Percentiles rank a stretch among this genome's conserved stretches.
Conservation (phyloP, 2,888 invertebrate genomes). For the Tipula helvola region DNA sequence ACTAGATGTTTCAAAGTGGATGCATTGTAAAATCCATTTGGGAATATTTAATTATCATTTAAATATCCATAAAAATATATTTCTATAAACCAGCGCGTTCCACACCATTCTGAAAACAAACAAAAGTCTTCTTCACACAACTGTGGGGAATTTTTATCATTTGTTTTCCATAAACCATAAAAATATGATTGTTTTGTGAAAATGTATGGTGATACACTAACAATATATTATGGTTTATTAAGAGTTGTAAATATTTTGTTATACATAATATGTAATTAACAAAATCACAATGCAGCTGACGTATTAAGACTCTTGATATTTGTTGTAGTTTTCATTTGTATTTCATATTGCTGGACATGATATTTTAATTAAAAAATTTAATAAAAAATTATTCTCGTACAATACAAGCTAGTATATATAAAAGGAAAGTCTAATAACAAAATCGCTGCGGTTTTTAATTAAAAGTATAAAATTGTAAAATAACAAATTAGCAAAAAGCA, state of each 20-base stretch:
- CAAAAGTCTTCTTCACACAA: no score
- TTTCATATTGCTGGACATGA: background rate
- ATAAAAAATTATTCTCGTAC: background rate
- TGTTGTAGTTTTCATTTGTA: background rate
- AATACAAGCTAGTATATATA: background rate
- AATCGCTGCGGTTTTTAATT: background rate
- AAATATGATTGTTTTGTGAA: no score
- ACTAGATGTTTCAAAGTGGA: no score
- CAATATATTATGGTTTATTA: no score
- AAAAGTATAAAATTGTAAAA: background rate
- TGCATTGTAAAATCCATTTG: background rate
- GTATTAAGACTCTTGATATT: background rate
- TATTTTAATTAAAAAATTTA: background rate
- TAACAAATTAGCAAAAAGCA: background rate
- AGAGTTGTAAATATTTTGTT: no score
- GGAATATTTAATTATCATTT: background rate
- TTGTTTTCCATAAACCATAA: no score
- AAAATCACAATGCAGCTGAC: background rate
- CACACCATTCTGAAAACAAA: no score
- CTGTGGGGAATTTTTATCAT: no score
- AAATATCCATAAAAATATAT: no score
- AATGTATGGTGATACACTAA: no score
- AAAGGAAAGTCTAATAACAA: background rate
- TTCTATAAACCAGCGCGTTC: no score
- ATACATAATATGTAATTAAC: background rate